phyloP scores from a whole-genome alignment of 1,140 invertebrate species.

The Zaprionus kolodkinae region DNA sequence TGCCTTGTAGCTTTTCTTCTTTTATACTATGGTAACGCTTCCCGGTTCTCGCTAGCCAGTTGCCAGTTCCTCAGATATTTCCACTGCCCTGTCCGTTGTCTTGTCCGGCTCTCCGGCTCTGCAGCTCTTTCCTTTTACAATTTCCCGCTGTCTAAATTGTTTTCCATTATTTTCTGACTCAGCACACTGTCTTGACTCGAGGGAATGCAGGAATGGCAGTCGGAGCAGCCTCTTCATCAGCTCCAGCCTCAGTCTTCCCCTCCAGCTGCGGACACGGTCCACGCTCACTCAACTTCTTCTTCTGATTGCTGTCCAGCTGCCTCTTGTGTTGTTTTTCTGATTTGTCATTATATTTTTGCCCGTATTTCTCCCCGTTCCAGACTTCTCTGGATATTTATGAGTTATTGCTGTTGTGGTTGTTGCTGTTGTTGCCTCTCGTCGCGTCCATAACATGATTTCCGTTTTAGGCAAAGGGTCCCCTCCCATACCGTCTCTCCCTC shows the following conservation, averaged over 20 bases:
- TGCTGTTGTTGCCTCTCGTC: slow-evolving; percentile 40
- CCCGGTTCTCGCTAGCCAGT: slow-evolving; percentile 1
- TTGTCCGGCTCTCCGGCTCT: too few species aligned
- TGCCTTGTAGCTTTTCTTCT: slow-evolving; percentile 62
- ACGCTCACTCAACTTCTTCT: slow-evolving; percentile 6
- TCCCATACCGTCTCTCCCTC: slow-evolving; percentile 14
- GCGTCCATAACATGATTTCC: slow-evolving; percentile 78
- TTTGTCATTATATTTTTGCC: slow-evolving; percentile 73
- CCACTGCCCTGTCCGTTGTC: not conserved
- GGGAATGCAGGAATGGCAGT: slow-evolving; percentile 32
- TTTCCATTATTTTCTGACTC: slow-evolving; percentile 81
- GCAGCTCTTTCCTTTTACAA: slow-evolving; percentile 15
- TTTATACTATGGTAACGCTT: slow-evolving; percentile 16
- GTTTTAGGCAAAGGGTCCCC: slow-evolving; percentile 67
- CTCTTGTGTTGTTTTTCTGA: slow-evolving; percentile 72
- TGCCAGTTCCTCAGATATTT: not conserved
- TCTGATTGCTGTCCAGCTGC: slow-evolving; percentile 67
- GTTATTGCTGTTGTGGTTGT: slow-evolving; percentile 56
- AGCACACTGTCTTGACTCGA: slow-evolving; percentile 42
- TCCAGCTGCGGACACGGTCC: slow-evolving; percentile 36
- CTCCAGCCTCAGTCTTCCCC: slow-evolving; percentile 53
- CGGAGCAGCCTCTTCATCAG: slow-evolving; percentile 64
- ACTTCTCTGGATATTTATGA: slow-evolving; percentile 64
- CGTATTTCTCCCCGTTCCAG: not conserved
- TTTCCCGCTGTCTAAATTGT: slow-evolving; percentile 64